phyloP scores from a whole-genome alignment of 2,888 invertebrate genomes.

The Cordilura impudica region DNA sequence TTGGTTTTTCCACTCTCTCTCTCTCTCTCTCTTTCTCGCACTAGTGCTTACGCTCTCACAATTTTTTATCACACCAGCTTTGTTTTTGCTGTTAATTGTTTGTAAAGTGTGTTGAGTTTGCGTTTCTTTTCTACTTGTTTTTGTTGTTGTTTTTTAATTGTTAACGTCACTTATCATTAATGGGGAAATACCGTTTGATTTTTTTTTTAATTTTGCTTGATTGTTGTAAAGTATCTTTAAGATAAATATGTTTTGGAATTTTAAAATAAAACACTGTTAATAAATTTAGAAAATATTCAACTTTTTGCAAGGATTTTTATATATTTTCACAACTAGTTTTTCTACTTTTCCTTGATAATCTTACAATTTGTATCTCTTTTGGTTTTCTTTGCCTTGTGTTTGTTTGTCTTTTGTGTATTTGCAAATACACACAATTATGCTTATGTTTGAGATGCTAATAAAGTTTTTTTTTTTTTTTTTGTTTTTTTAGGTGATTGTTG shows the following conservation, averaged over 20 bases:
- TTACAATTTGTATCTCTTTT: conserved; percentile 27
- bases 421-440: conserved; percentile 53
- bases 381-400: conserved; percentile 47
- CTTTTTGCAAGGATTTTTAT: not conserved
- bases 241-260: conserved; percentile 41
- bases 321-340: conserved; percentile 43
- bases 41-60: not conserved
- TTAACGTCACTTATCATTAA: conserved; percentile 48
- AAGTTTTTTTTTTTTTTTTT: conserved; percentile 30
- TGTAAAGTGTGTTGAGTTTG: conserved; percentile 60
- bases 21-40: conserved; percentile 34
- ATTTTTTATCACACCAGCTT: conserved; percentile 17
- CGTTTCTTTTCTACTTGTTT: conserved; percentile 45
- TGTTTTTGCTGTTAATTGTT: conserved; percentile 36
- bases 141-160: conserved; percentile 45
- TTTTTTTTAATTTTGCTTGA: conserved; percentile 4
- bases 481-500: conserved; percentile 54
- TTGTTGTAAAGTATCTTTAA: conserved; percentile 27
- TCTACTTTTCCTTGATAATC: conserved; percentile 44
- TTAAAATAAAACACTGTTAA: not conserved
- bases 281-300: not conserved
- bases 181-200: conserved; percentile 56
- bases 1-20: conserved; percentile 15
- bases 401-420: conserved; percentile 25
- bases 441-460: conserved; percentile 50